phyloP scores from a whole-genome alignment of 2,888 invertebrate species.

The Dryobotodes eremita region DNA sequence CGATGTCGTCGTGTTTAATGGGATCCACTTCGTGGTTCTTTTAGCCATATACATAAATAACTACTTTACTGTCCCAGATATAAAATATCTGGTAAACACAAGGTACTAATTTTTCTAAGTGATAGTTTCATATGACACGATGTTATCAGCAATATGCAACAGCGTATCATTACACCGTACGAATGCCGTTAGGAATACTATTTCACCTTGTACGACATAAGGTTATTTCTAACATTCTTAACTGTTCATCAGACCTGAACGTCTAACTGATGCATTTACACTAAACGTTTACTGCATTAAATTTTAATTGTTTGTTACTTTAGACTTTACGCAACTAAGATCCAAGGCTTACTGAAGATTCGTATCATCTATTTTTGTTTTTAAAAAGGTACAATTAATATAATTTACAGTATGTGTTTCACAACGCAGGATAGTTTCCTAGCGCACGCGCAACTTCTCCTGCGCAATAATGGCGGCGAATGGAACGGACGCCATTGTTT shows the following conservation, averaged over 20 bases:
- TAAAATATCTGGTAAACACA: background rate
- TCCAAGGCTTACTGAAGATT: slow-evolving; percentile 64
- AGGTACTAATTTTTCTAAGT: background rate
- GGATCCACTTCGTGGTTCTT: background rate
- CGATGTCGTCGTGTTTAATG: background rate
- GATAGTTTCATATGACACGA: slow-evolving; percentile 34
- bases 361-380: slow-evolving; percentile 65
- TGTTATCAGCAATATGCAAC: slow-evolving; percentile 40
- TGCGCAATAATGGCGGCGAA: slow-evolving; percentile 75
- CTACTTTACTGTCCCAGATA: background rate
- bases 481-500: slow-evolving; percentile 78
- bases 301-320: slow-evolving; percentile 59
- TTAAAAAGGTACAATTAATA: slow-evolving; percentile 72
- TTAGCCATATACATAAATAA: background rate
- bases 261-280: slow-evolving; percentile 40
- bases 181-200: slow-evolving; percentile 33
- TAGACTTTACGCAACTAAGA: slow-evolving; percentile 62
- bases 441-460: slow-evolving; percentile 62
- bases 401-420: slow-evolving; percentile 72
- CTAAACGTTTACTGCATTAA: slow-evolving; percentile 59
- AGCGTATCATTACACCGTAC: slow-evolving; percentile 35
- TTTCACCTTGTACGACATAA: slow-evolving; percentile 59
- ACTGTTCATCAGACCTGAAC: slow-evolving; percentile 62
- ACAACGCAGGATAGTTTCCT: slow-evolving; percentile 75
- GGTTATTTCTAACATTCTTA: slow-evolving; percentile 49